phyloP scores from a whole-genome alignment of 2,888 invertebrate genomes.

The Lochmaea capreae region DNA sequence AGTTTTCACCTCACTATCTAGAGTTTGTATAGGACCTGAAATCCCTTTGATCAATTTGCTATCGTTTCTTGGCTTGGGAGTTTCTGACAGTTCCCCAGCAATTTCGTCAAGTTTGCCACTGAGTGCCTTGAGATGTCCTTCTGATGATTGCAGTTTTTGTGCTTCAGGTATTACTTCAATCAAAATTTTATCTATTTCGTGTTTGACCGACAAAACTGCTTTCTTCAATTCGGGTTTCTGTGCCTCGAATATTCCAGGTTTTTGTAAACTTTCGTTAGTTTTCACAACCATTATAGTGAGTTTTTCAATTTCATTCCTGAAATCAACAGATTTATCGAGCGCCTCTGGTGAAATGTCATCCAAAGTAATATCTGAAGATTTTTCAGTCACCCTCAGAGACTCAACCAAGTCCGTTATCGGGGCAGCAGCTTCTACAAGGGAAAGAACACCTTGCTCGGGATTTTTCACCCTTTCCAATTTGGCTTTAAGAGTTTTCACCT shows the following conservation, averaged over 20 bases:
- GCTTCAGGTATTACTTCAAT: too few relatives aligned
- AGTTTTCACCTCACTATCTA: too few relatives aligned
- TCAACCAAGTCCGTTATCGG: slow-evolving; percentile 4
- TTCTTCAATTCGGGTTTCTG: slow-evolving; percentile 32
- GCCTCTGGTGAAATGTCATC: background rate
- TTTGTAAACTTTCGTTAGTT: background rate
- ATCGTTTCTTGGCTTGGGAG: too few relatives aligned
- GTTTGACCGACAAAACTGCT: slow-evolving; percentile 15
- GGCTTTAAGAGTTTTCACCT: slow-evolving; percentile 2
- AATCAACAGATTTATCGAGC: background rate
- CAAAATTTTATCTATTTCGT: background rate
- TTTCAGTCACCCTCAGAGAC: background rate
- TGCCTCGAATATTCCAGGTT: background rate
- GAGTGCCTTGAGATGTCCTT: too few relatives aligned
- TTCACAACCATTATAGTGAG: background rate
- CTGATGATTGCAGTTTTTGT: too few relatives aligned
- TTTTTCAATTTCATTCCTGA: background rate
- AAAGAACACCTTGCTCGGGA: slow-evolving; percentile 20
- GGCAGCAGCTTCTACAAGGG: slow-evolving; percentile 15
- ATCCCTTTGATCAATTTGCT: too few relatives aligned
- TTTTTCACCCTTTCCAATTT: slow-evolving; percentile 39
- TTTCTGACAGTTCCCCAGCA: too few relatives aligned
- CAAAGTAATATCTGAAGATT: background rate
- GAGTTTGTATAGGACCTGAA: too few relatives aligned
- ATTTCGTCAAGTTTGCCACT: too few relatives aligned